These are phyloP conservation scores for Xanthorhoe designata DNA, from an alignment of 2,888 invertebrate species.

Conservation along the genomic window DNA sequence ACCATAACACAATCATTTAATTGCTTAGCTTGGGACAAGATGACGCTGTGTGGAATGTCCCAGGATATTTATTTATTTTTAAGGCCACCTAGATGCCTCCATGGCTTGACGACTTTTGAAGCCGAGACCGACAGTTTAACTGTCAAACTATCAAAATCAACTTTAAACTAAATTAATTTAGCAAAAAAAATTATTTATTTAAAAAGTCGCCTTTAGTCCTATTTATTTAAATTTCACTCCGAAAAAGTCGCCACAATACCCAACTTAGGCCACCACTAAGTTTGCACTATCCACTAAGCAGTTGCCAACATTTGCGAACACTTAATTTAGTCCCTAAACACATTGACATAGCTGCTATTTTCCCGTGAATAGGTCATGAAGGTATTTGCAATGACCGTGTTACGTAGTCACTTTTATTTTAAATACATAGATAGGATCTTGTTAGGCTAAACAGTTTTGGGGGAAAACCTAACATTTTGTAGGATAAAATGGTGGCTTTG, in stretches of 20 bases:
- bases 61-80: too few species aligned
- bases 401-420: conserved; percentile 46
- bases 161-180: too few species aligned
- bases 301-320: conserved; percentile 53
- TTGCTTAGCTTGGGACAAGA: too few species aligned
- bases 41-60: too few species aligned
- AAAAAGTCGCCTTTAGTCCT: too few species aligned
- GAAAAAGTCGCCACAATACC: conserved; percentile 34
- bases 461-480: conserved; percentile 34
- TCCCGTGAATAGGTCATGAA: conserved; percentile 17
- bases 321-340: conserved; percentile 50
- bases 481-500: conserved; percentile 16
- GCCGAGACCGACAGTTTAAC: too few species aligned
- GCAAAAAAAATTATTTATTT: too few species aligned
- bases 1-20: too few species aligned
- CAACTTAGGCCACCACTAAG: conserved; percentile 46
- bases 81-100: too few species aligned
- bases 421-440: conserved; percentile 53
- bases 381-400: conserved; percentile 36
- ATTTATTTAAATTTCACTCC: neutral
- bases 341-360: conserved; percentile 39
- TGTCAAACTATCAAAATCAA: too few species aligned
- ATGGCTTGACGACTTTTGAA: too few species aligned
- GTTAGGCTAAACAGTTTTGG: conserved; percentile 50
- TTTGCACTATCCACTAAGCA: conserved; percentile 61